A percentile compares a stretch with the other conserved stretches of the same genome.
These are phyloP conservation scores for Chaetodon trifasciatus DNA, from an alignment of 2,797 vertebrate species.

Conservation along the genomic window DNA sequence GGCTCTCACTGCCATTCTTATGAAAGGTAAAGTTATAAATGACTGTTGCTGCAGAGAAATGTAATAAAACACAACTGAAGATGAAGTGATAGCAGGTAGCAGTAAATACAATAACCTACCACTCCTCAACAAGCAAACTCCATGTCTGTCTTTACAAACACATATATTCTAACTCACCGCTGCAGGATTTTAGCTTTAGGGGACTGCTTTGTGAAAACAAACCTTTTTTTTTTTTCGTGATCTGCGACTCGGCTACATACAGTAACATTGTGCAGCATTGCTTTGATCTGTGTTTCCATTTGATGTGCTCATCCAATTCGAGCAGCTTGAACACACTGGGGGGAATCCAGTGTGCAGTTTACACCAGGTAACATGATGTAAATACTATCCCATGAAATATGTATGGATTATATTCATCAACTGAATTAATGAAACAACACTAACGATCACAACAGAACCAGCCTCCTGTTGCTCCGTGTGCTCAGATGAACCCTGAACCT, in stretches of 20 bases:
- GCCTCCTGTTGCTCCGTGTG: not conserved
- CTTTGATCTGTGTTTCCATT: conserved; percentile 59
- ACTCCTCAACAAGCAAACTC: conserved; percentile 16
- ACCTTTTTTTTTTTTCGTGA: not conserved
- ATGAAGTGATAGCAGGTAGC: conserved; percentile 57
- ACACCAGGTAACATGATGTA: conserved; percentile 40
- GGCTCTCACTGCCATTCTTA: conserved; percentile 63
- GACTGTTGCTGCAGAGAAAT: conserved; percentile 62
- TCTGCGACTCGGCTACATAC: not conserved
- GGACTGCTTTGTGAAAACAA: not conserved
- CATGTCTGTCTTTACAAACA: not conserved
- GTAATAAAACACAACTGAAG: conserved; percentile 66
- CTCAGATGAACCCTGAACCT: conserved; percentile 28
- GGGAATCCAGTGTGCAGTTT: conserved; percentile 17
- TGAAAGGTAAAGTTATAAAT: conserved; percentile 73
- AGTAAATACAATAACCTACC: conserved; percentile 48
- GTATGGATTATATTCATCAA: conserved; percentile 21
- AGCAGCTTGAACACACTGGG: conserved; percentile 1
- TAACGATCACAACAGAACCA: conserved; percentile 9
- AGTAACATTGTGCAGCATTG: conserved; percentile 16
- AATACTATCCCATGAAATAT: conserved; percentile 39
- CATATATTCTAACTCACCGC: not conserved
- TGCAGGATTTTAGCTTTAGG: conserved; percentile 20
- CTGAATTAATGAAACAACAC: conserved; percentile 47
- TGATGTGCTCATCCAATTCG: conserved; percentile 40